Conservation (phyloP, 2,888 invertebrate genomes). For the Aphidius colemani region DNA sequence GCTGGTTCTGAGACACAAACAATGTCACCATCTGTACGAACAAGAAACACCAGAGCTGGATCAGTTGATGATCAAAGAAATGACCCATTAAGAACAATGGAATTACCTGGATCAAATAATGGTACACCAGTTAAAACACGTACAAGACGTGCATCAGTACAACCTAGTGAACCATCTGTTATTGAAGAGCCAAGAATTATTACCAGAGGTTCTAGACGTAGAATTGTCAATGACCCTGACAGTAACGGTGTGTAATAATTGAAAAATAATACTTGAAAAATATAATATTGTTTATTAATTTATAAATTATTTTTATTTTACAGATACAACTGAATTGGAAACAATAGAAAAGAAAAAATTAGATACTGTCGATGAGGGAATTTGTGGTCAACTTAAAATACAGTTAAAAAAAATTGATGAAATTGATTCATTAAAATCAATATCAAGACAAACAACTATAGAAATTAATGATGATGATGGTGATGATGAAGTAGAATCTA, state of each 20-base stretch:
- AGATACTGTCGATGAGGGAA: too few species aligned
- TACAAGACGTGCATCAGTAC: constrained; percentile 38
- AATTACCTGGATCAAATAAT: not conserved
- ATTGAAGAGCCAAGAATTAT: constrained; percentile 36
- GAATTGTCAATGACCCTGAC: constrained; percentile 1
- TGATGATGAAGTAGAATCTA: not conserved
- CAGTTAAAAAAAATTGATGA: too few species aligned
- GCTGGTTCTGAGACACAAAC: constrained; percentile 51
- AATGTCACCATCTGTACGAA: constrained; percentile 37
- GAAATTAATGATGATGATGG: not conserved
- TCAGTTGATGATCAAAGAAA: constrained; percentile 44
- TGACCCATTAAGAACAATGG: not conserved
- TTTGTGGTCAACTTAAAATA: not conserved
- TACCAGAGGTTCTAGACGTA: too few species aligned
- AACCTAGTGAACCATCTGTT: constrained; percentile 40
- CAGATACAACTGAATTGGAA: too few species aligned
- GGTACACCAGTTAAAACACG: constrained; percentile 37
- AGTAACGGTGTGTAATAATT: too few species aligned
- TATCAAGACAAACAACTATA: too few species aligned
- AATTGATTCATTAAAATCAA: too few species aligned
- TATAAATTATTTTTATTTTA: too few species aligned
- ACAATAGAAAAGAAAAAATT: too few species aligned
- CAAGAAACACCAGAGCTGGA: constrained; percentile 47
- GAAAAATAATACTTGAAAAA: too few species aligned
- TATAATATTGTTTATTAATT: too few species aligned